Evolutionary conservation across 2,888 invertebrate genomes (phyloP).

Genomic region (Anticlea derivata): DNA sequence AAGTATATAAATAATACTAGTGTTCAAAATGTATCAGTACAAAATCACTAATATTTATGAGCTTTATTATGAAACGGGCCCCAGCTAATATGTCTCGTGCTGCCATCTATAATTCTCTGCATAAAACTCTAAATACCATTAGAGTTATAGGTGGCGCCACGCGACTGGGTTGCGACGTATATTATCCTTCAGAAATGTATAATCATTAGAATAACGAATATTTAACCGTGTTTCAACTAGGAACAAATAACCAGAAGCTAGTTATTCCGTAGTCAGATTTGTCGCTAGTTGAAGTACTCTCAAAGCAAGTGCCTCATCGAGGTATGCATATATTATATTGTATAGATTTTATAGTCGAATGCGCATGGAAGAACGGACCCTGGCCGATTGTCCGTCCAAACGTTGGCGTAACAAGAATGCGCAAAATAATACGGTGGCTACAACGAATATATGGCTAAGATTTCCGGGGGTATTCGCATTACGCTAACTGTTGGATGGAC

Average conservation of each 20-base stretch:
- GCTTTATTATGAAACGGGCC: neutral
- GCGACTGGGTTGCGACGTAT: conserved; percentile 40
- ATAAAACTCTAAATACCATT: neutral
- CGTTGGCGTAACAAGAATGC: neutral
- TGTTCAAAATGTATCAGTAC: neutral
- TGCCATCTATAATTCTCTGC: conserved; percentile 5
- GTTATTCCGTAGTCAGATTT: conserved; percentile 16
- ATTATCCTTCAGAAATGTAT: conserved; percentile 16
- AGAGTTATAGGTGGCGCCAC: conserved; percentile 35
- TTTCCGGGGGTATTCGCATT: neutral
- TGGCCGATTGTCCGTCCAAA: neutral
- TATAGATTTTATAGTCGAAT: conserved; percentile 45
- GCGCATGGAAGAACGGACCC: neutral
- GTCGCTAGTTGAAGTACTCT: conserved; percentile 29
- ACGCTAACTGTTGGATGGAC: neutral
- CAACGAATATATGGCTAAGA: neutral
- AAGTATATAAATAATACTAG: neutral
- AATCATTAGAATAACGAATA: conserved; percentile 16
- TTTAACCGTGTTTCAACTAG: conserved; percentile 20
- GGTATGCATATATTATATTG: conserved; percentile 76
- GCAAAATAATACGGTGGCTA: neutral
- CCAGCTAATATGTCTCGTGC: conserved; percentile 13
- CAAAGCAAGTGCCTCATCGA: conserved; percentile 68
- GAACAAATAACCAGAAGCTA: conserved; percentile 18
- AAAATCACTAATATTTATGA: too few species aligned